Evolutionary conservation across 2,888 invertebrate species (phyloP), one percentile per base, ranked within the genome.

Genomic region (Himalopsyche anomala): DNA sequence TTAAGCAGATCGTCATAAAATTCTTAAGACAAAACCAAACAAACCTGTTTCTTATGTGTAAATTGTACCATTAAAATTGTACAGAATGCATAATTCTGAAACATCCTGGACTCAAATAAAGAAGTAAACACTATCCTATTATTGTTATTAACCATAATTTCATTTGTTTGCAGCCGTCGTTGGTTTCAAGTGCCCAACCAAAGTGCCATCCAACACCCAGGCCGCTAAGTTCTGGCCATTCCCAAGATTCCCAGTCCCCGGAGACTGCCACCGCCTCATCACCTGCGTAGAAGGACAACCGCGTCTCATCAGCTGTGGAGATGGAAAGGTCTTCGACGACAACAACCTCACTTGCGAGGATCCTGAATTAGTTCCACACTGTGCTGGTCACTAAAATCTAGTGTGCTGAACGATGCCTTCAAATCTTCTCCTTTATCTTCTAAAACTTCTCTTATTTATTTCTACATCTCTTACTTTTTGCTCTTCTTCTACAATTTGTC

Each of bases 211-310:
- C 6, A 94, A 96, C 90, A 95, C 96, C 19, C 94, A 96, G 86
- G 95, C 97, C 5, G 97, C 97, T 83, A 97, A 96, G 91, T 98
- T 98, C 94, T 97, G 97, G 96, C 98, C 98, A 0, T 98, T 95
- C 94, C 98, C 98, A 54, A 95, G 98, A 89, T 98, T 97, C 93
- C 94, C 98, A 4, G 96, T 98, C 15, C 96, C 97, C 80, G 97
- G 97, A 19, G 97, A 98, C 91, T 97, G 97, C 91, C 96, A 96
- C 90, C 95, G 96, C 87, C 94, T 98, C 89, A 97, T 98, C 91
- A 98, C 98, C 87, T 98, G 98, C 91, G 98, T 98, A 74, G 96
- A 98, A 90, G 97, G 97, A 42, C 95, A 96, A 91, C 98, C 98
- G 5, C 95, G 98, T 87, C 94, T 98, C 89, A 96, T 98, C 90